Base-by-base conservation (phyloP, 2,888 invertebrate genomes). In the Fragum sueziense region DNA sequence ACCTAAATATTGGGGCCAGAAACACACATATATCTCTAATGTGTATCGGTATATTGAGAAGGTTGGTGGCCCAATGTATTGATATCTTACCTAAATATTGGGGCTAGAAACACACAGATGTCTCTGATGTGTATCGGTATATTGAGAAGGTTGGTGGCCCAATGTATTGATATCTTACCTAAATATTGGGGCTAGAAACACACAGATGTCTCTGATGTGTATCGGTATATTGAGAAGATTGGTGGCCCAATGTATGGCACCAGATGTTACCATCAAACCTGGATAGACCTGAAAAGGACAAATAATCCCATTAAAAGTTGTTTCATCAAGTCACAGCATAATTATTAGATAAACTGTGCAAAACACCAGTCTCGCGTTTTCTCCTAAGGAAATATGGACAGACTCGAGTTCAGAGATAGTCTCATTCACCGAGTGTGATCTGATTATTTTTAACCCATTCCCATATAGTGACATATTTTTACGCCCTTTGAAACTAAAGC, bases 1-100 rank as follows among this genome's bases (percentile, higher is more conserved):
- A 61, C 61, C 61, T 61, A 31, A 61, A 99, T 68, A 99, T 95
- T 69, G 99, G 99, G 52, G 99, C 99, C 87, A 99, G 95, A 93
- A 99, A 99, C 73, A 99, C 99, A 94, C 99, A 99, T 89, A 99
- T 96, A 94, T 99, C 99, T 91, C 99, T 95, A 90, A 99, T 99
- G 94, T 99, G 99, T 86, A 99, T 96, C 83, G 99, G 98, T 93
- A 99, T 98, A 94, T 99, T 97, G 68, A 99, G 94, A 68, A 96
- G 94, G 93, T 97, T 97, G 73, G 99, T 94, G 72, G 99, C 93
- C 94, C 98, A 52, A 52, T 52, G 52, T 22, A 52, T n/a, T n/a
- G n/a, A n/a, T n/a, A n/a, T n/a, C n/a, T 61, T 61, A 61, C 61
- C 61, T 61, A 31, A 61, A 99, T 68, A 99, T 95, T 69, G 99